Evolutionary conservation across 2,888 invertebrate species (phyloP), one percentile per base, ranked within the genome.

Genomic region (Diploptera punctata): DNA sequence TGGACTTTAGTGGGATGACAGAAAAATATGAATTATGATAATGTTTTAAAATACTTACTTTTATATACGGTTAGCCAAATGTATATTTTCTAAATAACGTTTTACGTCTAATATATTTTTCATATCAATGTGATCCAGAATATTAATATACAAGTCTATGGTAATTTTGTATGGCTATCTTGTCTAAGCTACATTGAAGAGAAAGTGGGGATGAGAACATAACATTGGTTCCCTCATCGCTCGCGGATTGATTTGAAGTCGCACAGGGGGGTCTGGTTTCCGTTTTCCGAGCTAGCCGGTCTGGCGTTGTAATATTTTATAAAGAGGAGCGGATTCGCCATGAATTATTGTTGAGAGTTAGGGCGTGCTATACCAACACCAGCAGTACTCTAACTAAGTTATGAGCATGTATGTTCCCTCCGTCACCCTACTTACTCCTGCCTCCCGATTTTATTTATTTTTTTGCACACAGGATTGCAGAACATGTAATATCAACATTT

Each of bases 221-320:
- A 38, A 38, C 38, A 38, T 9, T 13, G 38, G 18, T 47, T 21
- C 24, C 52, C 52, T 52, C 52, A 52, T 52, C 49, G 44, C 43
- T 29, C 10, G 29, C 31, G 57, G 72, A 72, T 72, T 72, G 72
- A 72, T 72, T 72, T 61, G 31, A 62, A 71, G 38, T 67, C 72
- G 33, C 43, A 16, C 47, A 47, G 67, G 67, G 67, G 72, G 26
- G 67, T 18, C 29, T 67, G 67, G 21, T 52, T 68, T 60, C 60
- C 61, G 44, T 57, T 29, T 47, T 29, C 67, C 67, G 52, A 52
- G 49, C 21, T 29, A n/a, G n/a, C n/a, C 33, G n/a, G 43, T 49
- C 65, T 49, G 68, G 49, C 57, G 72, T 38, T 33, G 62, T 72
- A 72, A 72, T 72, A 72, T 72, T 72, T 72, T 72, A 72, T 72